phyloP scores from a whole-genome alignment of 2,888 invertebrate genomes.

The Zaprionus obscuricornis region DNA sequence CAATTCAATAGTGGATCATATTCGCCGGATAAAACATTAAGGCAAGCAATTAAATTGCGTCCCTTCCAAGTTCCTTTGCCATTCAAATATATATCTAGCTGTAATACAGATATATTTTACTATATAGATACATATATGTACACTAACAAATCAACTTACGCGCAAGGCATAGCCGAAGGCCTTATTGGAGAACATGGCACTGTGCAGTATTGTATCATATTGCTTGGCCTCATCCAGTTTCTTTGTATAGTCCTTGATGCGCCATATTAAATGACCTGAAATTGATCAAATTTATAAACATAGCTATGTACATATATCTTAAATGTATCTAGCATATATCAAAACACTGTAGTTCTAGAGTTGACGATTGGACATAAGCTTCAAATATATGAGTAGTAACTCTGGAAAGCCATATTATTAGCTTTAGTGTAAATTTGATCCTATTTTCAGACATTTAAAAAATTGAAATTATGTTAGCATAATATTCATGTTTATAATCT shows the following conservation, averaged over 20 bases:
- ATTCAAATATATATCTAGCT: constrained; percentile 89
- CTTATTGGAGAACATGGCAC: constrained; percentile 88
- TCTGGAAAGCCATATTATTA: too few relatives aligned
- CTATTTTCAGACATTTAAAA: too few relatives aligned
- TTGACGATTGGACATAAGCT: too few relatives aligned
- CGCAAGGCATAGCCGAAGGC: constrained; percentile 90
- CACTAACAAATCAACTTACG: constrained; percentile 85
- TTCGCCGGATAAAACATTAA: constrained; percentile 88
- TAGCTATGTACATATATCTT: too few relatives aligned
- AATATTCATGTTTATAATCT: too few relatives aligned
- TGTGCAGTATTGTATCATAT: constrained; percentile 86
- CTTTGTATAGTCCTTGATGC: constrained; percentile 87
- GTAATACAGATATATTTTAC: too few relatives aligned
- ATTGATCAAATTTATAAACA: too few relatives aligned
- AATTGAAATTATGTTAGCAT: too few relatives aligned
- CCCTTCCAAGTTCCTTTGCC: constrained; percentile 91
- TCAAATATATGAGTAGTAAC: too few relatives aligned
- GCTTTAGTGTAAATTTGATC: too few relatives aligned
- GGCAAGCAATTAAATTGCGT: constrained; percentile 88
- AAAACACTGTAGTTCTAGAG: too few relatives aligned
- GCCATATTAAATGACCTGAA: constrained; percentile 87
- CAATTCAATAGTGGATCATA: constrained; percentile 89
- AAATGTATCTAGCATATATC: too few relatives aligned
- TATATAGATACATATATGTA: neutral
- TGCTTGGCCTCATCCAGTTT: constrained; percentile 88